These are phyloP conservation scores for Heliconius ethilla DNA, from an alignment of 2,888 invertebrate species.

Conservation along the genomic window DNA sequence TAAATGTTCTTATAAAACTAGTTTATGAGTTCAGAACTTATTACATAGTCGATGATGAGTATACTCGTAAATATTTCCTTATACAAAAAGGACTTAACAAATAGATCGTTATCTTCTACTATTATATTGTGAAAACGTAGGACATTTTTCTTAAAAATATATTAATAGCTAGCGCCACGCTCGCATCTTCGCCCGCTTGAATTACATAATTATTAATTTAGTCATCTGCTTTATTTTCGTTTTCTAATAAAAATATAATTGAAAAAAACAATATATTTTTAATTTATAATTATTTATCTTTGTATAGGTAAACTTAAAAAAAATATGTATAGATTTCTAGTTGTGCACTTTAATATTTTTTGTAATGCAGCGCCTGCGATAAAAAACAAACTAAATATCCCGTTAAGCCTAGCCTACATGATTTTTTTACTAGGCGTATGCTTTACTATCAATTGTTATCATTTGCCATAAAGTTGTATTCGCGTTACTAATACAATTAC, in stretches of 20 bases:
- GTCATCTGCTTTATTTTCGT: too few species aligned
- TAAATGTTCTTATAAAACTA: neutral
- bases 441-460: too few species aligned
- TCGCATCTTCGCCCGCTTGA: too few species aligned
- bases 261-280: too few species aligned
- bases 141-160: too few species aligned
- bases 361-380: neutral
- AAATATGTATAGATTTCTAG: neutral
- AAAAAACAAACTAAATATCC: neutral
- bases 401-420: neutral
- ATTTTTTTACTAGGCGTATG: neutral
- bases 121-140: neutral
- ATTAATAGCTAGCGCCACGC: too few species aligned
- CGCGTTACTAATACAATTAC: constrained; percentile 2
- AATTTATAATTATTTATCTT: too few species aligned
- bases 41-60: neutral
- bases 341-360: neutral
- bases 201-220: too few species aligned
- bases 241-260: too few species aligned
- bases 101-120: neutral
- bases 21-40: neutral
- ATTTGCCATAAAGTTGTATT: neutral
- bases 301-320: neutral
- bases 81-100: neutral
- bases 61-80: neutral